Percentiles rank a stretch among this genome's conserved stretches.
These are phyloP conservation scores for Sebastes schlegelii DNA, from an alignment of 2,113 vertebrate genomes.

Conservation along the genomic window DNA sequence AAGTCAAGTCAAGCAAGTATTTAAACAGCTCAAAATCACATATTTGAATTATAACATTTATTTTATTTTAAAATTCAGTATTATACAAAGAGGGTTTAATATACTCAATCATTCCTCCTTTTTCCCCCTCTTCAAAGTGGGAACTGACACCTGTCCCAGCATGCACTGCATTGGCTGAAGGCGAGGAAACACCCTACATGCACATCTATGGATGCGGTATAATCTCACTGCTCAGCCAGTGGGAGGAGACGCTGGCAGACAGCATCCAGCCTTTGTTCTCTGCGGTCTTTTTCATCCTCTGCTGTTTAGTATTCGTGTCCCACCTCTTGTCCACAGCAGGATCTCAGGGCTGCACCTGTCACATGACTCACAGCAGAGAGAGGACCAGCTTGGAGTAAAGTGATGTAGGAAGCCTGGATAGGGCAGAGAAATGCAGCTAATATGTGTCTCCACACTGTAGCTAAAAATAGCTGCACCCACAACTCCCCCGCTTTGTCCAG, in stretches of 20 bases:
- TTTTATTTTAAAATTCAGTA: not conserved
- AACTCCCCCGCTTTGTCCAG: slow-evolving; percentile 61
- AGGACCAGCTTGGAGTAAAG: slow-evolving; percentile 56
- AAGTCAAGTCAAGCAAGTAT: too few species aligned
- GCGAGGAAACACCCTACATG: slow-evolving; percentile 28
- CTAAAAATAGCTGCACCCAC: slow-evolving; percentile 77
- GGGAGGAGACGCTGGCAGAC: slow-evolving; percentile 21
- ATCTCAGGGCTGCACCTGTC: slow-evolving; percentile 61
- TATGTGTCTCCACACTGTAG: slow-evolving; percentile 58
- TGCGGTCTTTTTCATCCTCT: slow-evolving; percentile 27
- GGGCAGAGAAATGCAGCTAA: slow-evolving; percentile 62
- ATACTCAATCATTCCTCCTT: not conserved
- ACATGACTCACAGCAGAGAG: slow-evolving; percentile 46
- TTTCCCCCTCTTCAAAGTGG: not conserved
- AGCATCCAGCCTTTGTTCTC: slow-evolving; percentile 20
- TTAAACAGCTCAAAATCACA: too few species aligned
- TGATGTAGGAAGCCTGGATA: slow-evolving; percentile 61
- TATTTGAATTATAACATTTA: not conserved
- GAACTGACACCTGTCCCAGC: not conserved
- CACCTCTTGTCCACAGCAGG: slow-evolving; percentile 25
- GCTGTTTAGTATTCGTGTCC: slow-evolving; percentile 62
- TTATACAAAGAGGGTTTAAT: not conserved
- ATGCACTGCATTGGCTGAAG: not conserved
- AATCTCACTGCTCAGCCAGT: not conserved
- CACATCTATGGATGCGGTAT: slow-evolving; percentile 19